Evolutionary conservation across 2,888 invertebrate genomes (phyloP), one percentile per base, ranked within the genome.

Genomic region (Tanytarsus gracilentus): DNA sequence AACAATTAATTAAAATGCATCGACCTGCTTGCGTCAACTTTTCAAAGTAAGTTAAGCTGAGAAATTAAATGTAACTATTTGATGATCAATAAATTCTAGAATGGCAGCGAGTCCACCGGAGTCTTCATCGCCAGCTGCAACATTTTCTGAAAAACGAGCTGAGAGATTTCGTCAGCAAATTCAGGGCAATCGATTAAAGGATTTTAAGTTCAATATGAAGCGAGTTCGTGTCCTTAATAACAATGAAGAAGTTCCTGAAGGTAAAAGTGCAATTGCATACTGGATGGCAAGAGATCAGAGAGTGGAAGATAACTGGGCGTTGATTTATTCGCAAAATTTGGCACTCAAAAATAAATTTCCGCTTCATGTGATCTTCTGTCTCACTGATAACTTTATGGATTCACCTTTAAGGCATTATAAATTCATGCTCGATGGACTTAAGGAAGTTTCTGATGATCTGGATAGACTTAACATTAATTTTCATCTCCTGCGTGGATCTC

Each of bases 201-300:
- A 82, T 16, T 89, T 84, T 70, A 79, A 81, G 61, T 91, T 90
- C 68, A 86, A 86, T 67, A 89, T 90, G 71, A 86, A 84, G 67
- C 79, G 93, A 14, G 79, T 89, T 4, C 78, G 83, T 65, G 77
- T 90, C 36, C 71, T 92, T 30, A 82, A 84, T 2, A 72, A 79
- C 18, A 78, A 76, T 55, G 77, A 79, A 64, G 78, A 82, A 66
- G 81, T 89, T 16, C 76, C 78, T 53, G 80, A 80, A 61, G 68
- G 75, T 8, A 75, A 77, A 23, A 79, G 83, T 59, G 83, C 80
- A 2, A 62, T 65, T 50, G 26, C 58, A 1, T 94, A 94, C 70
- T 94, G 93, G 93, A 94, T 93, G 92, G 88, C 85, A 1, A 77
- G 94, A 58, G 94, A 94, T 74, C 85, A 84, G 65, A 77, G 94